Evolutionary conservation across 2,888 invertebrate genomes (phyloP).

Genomic region (Scaptomyza polygonia): DNA sequence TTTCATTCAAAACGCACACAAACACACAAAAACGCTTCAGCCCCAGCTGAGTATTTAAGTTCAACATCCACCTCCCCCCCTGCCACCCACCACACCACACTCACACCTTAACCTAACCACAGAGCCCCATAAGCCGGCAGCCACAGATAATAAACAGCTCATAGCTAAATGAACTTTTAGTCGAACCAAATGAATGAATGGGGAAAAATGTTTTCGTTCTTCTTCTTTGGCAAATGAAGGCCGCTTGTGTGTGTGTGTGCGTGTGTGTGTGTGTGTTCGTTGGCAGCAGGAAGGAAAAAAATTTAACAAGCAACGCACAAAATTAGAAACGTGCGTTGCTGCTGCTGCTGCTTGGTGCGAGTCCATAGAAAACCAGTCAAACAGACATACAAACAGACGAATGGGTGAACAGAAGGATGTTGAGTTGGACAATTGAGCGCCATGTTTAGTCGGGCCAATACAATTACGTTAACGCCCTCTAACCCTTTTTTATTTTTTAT

Average conservation of each 20-base stretch:
- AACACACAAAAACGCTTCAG: neutral
- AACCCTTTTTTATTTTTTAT: constrained; percentile 73
- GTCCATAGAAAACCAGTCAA: constrained; percentile 44
- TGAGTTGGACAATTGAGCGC: constrained; percentile 46
- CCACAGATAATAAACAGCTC: constrained; percentile 73
- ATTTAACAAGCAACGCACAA: constrained; percentile 76
- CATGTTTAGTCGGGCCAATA: constrained; percentile 68
- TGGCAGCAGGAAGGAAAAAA: constrained; percentile 28
- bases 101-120: constrained; percentile 22
- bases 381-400: constrained; percentile 37
- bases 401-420: constrained; percentile 5
- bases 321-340: constrained; percentile 76
- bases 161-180: constrained; percentile 71
- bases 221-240: constrained; percentile 57
- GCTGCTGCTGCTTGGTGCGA: constrained; percentile 8
- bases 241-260: constrained; percentile 31
- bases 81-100: neutral
- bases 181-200: constrained; percentile 46
- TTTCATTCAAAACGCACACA: constrained; percentile 40
- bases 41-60: constrained; percentile 36
- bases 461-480: constrained; percentile 67
- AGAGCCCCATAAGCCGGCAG: constrained; percentile 41
- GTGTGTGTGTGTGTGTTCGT: constrained; percentile 1
- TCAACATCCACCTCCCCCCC: neutral
- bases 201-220: constrained; percentile 41